Percentiles rank a stretch among this genome's conserved stretches.
Conservation (phyloP, 92 coral and sea anemone species). For the Nematostella vectensis region DNA sequence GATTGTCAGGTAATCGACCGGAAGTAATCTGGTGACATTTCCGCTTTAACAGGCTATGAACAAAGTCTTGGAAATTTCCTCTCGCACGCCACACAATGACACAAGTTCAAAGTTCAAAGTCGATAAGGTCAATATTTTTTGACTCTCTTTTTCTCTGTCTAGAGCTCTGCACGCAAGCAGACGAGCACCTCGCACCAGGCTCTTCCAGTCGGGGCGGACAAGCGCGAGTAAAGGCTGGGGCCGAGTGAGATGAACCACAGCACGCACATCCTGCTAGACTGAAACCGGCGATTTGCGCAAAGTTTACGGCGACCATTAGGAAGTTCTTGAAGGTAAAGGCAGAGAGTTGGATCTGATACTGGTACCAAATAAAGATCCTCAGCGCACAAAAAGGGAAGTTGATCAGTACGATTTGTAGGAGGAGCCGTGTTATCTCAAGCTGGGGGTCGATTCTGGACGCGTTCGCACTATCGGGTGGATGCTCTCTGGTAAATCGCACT, state of each 20-base stretch:
- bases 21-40: too few species aligned
- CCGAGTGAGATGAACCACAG: not conserved
- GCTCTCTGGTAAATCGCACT: not conserved
- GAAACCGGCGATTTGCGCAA: slow-evolving; percentile 15
- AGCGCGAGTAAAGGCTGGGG: not conserved
- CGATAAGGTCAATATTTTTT: not conserved
- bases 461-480: slow-evolving; percentile 1
- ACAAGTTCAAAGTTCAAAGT: not conserved
- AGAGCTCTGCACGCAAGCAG: not conserved
- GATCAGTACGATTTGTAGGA: slow-evolving; percentile 19
- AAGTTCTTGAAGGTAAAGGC: slow-evolving; percentile 31
- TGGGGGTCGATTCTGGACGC: slow-evolving; percentile 1
- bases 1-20: too few species aligned
- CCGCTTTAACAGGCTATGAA: too few species aligned
- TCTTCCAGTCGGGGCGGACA: not conserved
- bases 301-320: slow-evolving; percentile 13
- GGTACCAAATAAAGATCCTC: slow-evolving; percentile 23
- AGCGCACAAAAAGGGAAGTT: slow-evolving; percentile 27
- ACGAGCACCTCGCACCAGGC: not conserved
- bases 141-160: not conserved
- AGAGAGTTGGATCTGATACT: slow-evolving; percentile 15
- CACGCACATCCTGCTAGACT: not conserved
- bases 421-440: slow-evolving; percentile 10
- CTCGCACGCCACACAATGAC: too few species aligned
- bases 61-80: too few species aligned